A percentile compares a stretch with the other conserved stretches of the same genome.
phyloP scores from a whole-genome alignment of 2,113 vertebrate genomes.

The Odontophorus gujanensis region DNA sequence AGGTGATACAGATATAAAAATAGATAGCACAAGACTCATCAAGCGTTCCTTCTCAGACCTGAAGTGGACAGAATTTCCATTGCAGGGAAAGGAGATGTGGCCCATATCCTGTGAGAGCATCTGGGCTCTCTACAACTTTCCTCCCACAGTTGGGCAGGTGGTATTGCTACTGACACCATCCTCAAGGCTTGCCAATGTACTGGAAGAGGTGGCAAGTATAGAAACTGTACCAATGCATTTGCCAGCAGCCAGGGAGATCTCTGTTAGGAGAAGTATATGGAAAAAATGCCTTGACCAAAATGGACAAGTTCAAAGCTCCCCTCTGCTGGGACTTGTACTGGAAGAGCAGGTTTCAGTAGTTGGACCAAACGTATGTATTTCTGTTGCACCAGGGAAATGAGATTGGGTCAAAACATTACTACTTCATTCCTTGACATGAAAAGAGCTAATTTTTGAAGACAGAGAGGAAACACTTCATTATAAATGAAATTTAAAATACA shows the following conservation, averaged over 20 bases:
- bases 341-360: background rate
- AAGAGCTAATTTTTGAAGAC: background rate
- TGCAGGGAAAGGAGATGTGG: background rate
- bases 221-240: background rate
- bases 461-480: background rate
- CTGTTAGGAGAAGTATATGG: background rate
- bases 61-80: background rate
- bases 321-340: background rate
- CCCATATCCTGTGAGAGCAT: background rate
- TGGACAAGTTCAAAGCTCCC: background rate
- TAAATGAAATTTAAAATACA: background rate
- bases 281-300: background rate
- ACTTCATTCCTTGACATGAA: background rate
- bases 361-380: accelerated
- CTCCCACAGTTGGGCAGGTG: background rate
- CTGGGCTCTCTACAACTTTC: background rate
- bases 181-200: accelerated
- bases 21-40: background rate
- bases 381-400: background rate
- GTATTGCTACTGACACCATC: background rate
- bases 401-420: background rate
- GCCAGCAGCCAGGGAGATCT: background rate
- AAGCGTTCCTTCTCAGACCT: background rate
- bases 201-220: background rate
- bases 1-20: constrained; percentile 28